Evolutionary conservation across 2,888 invertebrate genomes (phyloP), one percentile per base, ranked within the genome.

Genomic region (Phyllotreta cruciferae): DNA sequence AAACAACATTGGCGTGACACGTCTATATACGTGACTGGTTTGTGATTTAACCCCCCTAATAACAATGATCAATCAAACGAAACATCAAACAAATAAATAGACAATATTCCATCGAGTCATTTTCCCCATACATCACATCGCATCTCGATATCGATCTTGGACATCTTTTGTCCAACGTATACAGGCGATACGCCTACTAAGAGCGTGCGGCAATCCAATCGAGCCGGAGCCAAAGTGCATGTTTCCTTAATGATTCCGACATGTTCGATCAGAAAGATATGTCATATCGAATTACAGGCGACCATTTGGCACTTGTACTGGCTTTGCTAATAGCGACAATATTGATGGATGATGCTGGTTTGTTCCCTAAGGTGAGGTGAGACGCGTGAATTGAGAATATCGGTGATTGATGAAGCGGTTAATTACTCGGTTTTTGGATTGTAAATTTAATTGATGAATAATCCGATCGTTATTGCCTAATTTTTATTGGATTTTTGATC

Each of bases 251-350:
- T 63, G 66, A 66, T 72, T 69, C 69, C 66, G 68, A 66, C 76
- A 69, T 77, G 77, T 75, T 73, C 66, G 78, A 78, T 78, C 66
- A 45, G 55, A 56, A 62, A 74, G 77, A 78, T 78, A 78, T 75
- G 78, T 77, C 78, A 75, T 75, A 75, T 76, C 75, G 72, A 69
- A 73, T 77, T 77, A 76, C 71, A 68, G 68, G 70, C 66, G 68
- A 71, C 70, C 57, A 63, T 66, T 60, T 60, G 60, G 57, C 57
- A 50, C 35, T 13, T 58, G 52, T 44, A 58, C 2, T 52, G n/a
- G 24, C 41, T 36, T 60, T 52, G 53, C 52, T 53, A 60, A 60
- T 60, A 60, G 24, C 24, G 60, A 60, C 60, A 60, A 60, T 53
- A 60, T 60, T 60, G 60, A 60, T 60, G 42, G 50, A 58, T 58